phyloP scores from a whole-genome alignment of 1,140 invertebrate species.

The Drosophila subobscura region DNA sequence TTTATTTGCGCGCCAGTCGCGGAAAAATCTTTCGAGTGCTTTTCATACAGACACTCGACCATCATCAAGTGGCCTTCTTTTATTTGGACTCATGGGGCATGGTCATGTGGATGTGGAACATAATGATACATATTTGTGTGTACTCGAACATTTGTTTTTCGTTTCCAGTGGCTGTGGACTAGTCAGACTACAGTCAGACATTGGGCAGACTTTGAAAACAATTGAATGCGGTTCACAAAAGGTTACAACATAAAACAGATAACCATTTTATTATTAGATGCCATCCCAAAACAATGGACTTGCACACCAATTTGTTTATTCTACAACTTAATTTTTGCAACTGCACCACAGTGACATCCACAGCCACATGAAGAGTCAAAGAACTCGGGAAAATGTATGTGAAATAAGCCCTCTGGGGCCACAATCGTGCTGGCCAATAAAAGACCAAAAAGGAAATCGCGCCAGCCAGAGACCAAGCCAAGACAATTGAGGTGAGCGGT shows the following conservation, averaged over 20 bases:
- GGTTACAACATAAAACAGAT: no score
- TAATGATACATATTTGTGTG: neutral
- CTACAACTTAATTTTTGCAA: neutral
- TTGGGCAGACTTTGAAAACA: no score
- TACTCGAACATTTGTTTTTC: conserved; percentile 30
- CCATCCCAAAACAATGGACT: no score
- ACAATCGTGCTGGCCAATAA: conserved; percentile 64
- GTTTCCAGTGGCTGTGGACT: conserved; percentile 41
- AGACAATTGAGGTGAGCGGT: conserved; percentile 1
- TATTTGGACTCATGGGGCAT: conserved; percentile 13
- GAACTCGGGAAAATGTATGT: conserved; percentile 22
- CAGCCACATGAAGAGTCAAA: conserved; percentile 13
- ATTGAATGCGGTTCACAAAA: no score
- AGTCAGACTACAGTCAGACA: conserved; percentile 34
- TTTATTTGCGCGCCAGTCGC: conserved; percentile 78
- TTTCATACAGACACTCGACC: conserved; percentile 80
- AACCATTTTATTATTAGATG: no score
- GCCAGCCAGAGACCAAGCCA: conserved; percentile 21
- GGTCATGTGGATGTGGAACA: conserved; percentile 8
- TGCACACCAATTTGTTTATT: no score
- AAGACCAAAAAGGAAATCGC: conserved; percentile 34
- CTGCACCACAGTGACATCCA: neutral
- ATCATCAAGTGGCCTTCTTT: conserved; percentile 73
- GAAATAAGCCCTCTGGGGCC: conserved; percentile 44
- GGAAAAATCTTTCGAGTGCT: conserved; percentile 75